Conservation (phyloP, 2,888 invertebrate species). For the Protonemura montana region DNA sequence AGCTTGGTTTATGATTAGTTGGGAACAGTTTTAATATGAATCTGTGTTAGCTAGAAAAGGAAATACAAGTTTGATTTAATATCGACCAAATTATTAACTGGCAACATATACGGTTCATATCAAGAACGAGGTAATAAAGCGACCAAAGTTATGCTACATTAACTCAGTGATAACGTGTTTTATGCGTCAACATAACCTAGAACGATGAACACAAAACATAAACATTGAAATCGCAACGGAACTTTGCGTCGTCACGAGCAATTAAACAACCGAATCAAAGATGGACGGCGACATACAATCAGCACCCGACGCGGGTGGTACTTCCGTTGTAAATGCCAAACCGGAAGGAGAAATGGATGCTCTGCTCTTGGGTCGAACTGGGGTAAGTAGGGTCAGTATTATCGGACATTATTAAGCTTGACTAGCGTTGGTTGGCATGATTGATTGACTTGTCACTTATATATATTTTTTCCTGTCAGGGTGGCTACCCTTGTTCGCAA, state of each 20-base stretch:
- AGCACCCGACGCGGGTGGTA: slow-evolving; percentile 53
- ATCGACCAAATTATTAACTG: too few species aligned
- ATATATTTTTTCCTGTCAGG: too few species aligned
- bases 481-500: not conserved
- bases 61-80: too few species aligned
- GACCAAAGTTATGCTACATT: too few species aligned
- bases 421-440: slow-evolving; percentile 12
- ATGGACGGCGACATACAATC: slow-evolving; percentile 47
- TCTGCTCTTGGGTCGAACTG: slow-evolving; percentile 75
- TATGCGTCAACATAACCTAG: too few species aligned
- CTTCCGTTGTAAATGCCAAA: slow-evolving; percentile 58
- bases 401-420: not conserved
- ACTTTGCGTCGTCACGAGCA: not conserved
- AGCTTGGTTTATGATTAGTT: not conserved
- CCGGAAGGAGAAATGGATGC: slow-evolving; percentile 84
- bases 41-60: too few species aligned
- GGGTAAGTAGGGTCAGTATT: slow-evolving; percentile 67
- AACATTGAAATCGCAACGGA: too few species aligned
- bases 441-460: not conserved
- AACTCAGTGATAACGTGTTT: too few species aligned
- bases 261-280: not conserved
- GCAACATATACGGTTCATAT: too few species aligned
- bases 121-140: too few species aligned
- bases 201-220: too few species aligned
- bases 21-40: not conserved